Evolutionary conservation across 2,113 vertebrate genomes (phyloP).

Genomic region (Carassius auratus): DNA sequence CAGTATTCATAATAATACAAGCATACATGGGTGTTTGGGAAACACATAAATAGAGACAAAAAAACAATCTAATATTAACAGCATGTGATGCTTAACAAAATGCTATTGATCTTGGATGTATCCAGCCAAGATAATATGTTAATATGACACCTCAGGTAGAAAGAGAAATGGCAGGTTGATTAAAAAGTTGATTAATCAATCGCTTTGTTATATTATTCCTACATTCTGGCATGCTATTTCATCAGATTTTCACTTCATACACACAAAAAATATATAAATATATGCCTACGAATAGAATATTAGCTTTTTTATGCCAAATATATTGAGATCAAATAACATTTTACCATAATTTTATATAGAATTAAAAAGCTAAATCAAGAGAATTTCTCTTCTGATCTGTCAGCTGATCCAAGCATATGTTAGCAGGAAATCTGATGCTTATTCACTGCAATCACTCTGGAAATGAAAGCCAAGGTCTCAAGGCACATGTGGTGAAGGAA

Average conservation of each 20-base stretch:
- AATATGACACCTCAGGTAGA: conserved; percentile 35
- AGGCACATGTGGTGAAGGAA: neutral
- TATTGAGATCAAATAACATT: conserved; percentile 4
- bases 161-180: conserved; percentile 31
- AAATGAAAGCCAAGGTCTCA: neutral
- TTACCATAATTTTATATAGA: neutral
- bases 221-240: conserved; percentile 62
- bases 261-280: neutral
- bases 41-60: neutral
- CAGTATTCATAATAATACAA: neutral
- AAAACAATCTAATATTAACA: neutral
- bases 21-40: neutral
- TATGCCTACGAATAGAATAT: conserved; percentile 58
- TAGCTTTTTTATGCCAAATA: conserved; percentile 40
- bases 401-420: neutral
- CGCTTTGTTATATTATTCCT: conserved; percentile 67
- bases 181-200: conserved; percentile 75
- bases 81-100: neutral
- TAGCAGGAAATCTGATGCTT: neutral
- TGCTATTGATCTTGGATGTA: no score
- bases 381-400: neutral
- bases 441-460: neutral
- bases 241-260: conserved; percentile 53
- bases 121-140: no score
- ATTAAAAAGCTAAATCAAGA: neutral